phyloP scores from a whole-genome alignment of 2,113 vertebrate species.

The Pseudolaguvia tuberculata region DNA sequence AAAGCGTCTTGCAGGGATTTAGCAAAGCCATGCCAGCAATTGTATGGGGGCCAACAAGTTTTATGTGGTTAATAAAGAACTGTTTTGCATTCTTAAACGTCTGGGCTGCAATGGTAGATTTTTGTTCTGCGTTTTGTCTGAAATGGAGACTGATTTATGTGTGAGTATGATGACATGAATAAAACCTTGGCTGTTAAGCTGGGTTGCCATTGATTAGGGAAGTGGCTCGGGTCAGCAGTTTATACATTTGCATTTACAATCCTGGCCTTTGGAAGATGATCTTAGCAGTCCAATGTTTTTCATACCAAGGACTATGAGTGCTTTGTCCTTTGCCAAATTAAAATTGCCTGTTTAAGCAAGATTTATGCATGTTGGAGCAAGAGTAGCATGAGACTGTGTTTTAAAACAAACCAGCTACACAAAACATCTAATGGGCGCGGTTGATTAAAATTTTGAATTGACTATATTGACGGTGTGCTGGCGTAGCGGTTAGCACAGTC shows the following conservation, averaged over 20 bases:
- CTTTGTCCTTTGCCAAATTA: no score
- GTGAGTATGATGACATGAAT: no score
- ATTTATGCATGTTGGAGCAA: not conserved
- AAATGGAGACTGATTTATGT: no score
- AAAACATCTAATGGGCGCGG: not conserved
- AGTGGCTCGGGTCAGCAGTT: not conserved
- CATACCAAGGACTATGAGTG: no score
- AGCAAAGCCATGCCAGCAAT: not conserved
- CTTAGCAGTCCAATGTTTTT: no score
- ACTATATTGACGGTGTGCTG: not conserved
- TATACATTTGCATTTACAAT: not conserved
- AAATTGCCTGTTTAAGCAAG: no score
- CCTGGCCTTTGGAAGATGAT: no score
- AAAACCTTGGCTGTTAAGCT: no score
- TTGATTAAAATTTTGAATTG: not conserved
- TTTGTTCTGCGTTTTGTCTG: no score
- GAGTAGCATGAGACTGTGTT: not conserved
- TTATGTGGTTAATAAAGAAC: not conserved
- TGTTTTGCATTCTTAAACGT: not conserved
- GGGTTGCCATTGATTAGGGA: no score
- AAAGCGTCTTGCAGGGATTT: not conserved
- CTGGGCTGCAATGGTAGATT: not conserved
- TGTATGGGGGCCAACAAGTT: not conserved
- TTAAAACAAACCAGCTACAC: not conserved
- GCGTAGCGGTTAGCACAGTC: no score